Evolutionary conservation across 2,113 vertebrate genomes (phyloP).

Genomic region (Embiotoca jacksoni): DNA sequence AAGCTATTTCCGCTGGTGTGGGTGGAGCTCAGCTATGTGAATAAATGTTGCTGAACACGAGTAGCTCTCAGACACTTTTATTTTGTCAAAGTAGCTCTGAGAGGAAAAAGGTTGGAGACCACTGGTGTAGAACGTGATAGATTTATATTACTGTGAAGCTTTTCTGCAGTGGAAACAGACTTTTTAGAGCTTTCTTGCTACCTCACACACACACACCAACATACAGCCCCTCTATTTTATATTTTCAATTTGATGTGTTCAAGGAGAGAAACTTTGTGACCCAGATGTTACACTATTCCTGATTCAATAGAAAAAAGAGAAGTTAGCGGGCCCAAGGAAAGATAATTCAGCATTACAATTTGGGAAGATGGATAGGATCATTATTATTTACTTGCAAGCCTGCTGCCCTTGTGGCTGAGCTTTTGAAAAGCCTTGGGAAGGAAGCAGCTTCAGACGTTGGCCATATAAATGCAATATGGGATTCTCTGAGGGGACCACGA

Average conservation of each 20-base stretch:
- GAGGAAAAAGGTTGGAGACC: too few species aligned
- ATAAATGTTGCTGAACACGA: too few species aligned
- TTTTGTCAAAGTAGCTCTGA: too few species aligned
- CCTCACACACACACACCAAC: neutral
- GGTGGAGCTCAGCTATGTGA: too few species aligned
- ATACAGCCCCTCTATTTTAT: conserved; percentile 10
- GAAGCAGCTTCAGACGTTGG: conserved; percentile 33
- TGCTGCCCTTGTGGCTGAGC: conserved; percentile 38
- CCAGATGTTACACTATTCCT: conserved; percentile 17
- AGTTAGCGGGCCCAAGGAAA: conserved; percentile 16
- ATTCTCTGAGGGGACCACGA: conserved; percentile 33
- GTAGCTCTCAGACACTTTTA: too few species aligned
- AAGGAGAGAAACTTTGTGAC: conserved; percentile 29
- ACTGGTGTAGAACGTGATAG: too few species aligned
- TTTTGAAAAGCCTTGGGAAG: conserved; percentile 49
- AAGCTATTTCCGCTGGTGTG: too few species aligned
- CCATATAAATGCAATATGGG: conserved; percentile 49
- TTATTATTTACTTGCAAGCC: conserved; percentile 61
- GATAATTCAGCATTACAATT: conserved; percentile 58
- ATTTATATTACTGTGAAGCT: neutral
- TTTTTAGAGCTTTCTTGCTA: neutral
- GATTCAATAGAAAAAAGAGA: conserved; percentile 21
- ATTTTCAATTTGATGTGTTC: conserved; percentile 18
- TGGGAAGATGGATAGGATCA: conserved; percentile 66
- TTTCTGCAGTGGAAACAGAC: neutral